These are phyloP conservation scores for Ianthella basta DNA, from an alignment of 37 sponge, comb jelly and placozoan species.

Conservation along the genomic window DNA sequence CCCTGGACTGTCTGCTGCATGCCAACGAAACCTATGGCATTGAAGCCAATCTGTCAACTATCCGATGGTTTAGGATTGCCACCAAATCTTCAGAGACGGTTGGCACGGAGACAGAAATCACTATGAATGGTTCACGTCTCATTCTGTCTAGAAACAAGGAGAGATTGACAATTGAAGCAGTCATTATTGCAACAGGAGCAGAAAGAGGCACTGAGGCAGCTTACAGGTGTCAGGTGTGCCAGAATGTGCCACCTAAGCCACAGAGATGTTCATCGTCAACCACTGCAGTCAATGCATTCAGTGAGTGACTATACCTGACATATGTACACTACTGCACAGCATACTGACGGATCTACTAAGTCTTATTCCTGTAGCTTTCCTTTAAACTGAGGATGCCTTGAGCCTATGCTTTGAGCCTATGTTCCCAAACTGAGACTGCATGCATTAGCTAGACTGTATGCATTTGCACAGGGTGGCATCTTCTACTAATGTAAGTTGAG, in stretches of 20 bases:
- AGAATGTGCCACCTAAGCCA: background rate
- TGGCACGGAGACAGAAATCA: too few relatives aligned
- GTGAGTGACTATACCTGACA: background rate
- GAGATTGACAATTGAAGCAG: background rate
- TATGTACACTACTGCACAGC: too few relatives aligned
- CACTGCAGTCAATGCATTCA: background rate
- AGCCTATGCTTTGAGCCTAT: too few relatives aligned
- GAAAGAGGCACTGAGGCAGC: background rate
- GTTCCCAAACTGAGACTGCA: too few relatives aligned
- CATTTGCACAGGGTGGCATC: too few relatives aligned
- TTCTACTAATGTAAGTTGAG: too few relatives aligned
- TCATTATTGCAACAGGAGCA: conserved; percentile 4
- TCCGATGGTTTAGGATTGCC: background rate
- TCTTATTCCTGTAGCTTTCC: too few relatives aligned
- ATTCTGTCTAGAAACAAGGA: background rate
- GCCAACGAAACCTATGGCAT: background rate
- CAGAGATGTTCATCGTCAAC: background rate
- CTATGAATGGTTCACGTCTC: too few relatives aligned
- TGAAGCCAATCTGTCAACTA: background rate
- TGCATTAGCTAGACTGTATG: too few relatives aligned
- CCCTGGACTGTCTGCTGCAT: background rate
- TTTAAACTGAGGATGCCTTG: too few relatives aligned
- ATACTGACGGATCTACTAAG: too few relatives aligned
- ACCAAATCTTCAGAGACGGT: background rate
- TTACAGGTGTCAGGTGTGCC: background rate